phyloP scores from a whole-genome alignment of 2,888 invertebrate genomes.

The Agrochola macilenta region DNA sequence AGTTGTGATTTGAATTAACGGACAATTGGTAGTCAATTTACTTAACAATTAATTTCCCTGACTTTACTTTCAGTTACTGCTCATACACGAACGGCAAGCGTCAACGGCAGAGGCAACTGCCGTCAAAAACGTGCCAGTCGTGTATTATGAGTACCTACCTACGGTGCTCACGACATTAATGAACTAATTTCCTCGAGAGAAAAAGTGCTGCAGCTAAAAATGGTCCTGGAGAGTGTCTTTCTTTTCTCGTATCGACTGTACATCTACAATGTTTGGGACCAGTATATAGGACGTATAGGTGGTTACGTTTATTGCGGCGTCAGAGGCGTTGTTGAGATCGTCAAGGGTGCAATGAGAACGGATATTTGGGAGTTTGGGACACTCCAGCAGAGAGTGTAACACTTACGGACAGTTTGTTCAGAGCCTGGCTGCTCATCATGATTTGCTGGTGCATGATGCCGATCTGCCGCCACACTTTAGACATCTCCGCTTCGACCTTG shows the following conservation, averaged over 20 bases:
- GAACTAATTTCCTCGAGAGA: background rate
- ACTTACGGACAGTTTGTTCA: conserved; percentile 92
- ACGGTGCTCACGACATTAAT: background rate
- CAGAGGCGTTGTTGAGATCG: background rate
- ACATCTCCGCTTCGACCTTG: conserved; percentile 95
- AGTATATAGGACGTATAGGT: background rate
- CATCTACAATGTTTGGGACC: background rate
- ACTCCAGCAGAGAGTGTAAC: background rate
- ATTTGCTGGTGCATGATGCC: conserved; percentile 97
- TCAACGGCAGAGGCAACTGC: too few species aligned
- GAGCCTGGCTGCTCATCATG: conserved; percentile 93
- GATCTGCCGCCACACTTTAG: conserved; percentile 97
- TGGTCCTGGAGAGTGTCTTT: background rate
- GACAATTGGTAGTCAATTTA: background rate
- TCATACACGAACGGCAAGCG: too few species aligned
- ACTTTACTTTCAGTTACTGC: too few species aligned
- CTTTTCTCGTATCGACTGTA: background rate
- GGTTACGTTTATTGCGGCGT: background rate
- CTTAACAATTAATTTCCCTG: too few species aligned
- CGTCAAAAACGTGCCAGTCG: too few species aligned
- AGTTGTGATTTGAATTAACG: background rate
- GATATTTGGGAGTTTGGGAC: background rate
- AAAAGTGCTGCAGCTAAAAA: background rate
- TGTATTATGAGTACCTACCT: too few species aligned
- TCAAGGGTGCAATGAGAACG: background rate